phyloP scores from a whole-genome alignment of 2,797 vertebrate species.

The Monodelphis domestica region DNA sequence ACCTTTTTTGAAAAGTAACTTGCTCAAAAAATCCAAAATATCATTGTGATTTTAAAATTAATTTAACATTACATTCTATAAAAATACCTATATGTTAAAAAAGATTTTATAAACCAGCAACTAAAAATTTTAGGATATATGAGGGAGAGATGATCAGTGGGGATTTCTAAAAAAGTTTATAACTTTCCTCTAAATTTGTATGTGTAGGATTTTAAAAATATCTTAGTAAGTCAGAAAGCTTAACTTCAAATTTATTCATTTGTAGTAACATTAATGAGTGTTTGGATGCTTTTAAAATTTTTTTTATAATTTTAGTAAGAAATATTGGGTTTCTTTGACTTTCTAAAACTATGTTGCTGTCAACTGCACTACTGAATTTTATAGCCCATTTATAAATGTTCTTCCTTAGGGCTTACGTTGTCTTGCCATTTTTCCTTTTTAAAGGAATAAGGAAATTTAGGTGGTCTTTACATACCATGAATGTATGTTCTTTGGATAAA shows the following conservation, averaged over 20 bases:
- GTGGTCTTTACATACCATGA: background rate
- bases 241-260: background rate
- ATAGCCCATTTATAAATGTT: background rate
- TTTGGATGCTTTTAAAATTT: background rate
- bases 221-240: background rate
- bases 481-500: background rate
- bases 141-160: background rate
- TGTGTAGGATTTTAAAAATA: background rate
- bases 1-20: background rate
- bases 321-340: background rate
- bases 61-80: background rate
- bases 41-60: background rate
- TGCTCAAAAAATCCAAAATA: background rate
- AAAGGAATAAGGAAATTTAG: background rate
- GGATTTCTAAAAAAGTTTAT: background rate
- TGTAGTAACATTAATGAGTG: background rate
- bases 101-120: background rate
- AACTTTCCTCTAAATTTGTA: background rate
- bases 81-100: background rate
- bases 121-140: background rate
- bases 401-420: background rate
- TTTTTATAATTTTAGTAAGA: background rate
- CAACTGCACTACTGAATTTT: background rate
- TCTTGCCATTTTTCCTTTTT: background rate
- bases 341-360: background rate